Evolutionary conservation across 2,888 invertebrate genomes (phyloP), one percentile per base, ranked within the genome.

Genomic region (Drosophila mayaguana): DNA sequence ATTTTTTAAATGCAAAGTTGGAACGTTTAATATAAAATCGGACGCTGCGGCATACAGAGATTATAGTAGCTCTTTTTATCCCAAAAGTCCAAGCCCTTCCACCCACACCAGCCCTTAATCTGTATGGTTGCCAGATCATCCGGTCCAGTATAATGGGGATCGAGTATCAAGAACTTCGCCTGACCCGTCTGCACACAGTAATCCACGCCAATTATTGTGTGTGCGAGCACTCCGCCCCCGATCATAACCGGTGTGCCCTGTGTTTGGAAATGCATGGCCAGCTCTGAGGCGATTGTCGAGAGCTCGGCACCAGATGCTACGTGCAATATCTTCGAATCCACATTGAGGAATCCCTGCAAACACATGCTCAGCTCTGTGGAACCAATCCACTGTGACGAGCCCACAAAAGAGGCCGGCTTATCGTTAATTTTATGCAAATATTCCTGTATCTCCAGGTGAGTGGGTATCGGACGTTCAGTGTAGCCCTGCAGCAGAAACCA

Each of bases 181-280:
- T 97, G 96, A 22, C 96, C 97, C 12, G 96, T 96, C 20, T 94
- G 94, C 48, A 96, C 95, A 92, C 98, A 96, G 91, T 96, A 97
- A 91, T 97, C 97, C 1, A 99, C 96, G 2, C 99, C 99, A 63
- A 99, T 94, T 81, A 99, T 99, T 50, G 99, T 99, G 92, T 99
- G 99, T 1, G 99, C 99, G 85, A 99, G 93, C 42, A 98, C 98
- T 76, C 99, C 99, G 25, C 99, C 99, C 95, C 99, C 99, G 85
- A 99, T 99, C 99, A 99, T 99, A 67, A 99, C 95, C 25, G 99
- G 99, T 34, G 98, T 97, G 57, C 99, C 99, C 89, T 98, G 96
- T 50, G 95, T 96, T 84, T 96, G 95, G 92, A 99, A 99, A 94
- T 99, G 99, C 91, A 96, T 94, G 3, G 96, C 94, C 74, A 99